phyloP scores from a whole-genome alignment of 2,888 invertebrate genomes.

The Tigriopus californicus region DNA sequence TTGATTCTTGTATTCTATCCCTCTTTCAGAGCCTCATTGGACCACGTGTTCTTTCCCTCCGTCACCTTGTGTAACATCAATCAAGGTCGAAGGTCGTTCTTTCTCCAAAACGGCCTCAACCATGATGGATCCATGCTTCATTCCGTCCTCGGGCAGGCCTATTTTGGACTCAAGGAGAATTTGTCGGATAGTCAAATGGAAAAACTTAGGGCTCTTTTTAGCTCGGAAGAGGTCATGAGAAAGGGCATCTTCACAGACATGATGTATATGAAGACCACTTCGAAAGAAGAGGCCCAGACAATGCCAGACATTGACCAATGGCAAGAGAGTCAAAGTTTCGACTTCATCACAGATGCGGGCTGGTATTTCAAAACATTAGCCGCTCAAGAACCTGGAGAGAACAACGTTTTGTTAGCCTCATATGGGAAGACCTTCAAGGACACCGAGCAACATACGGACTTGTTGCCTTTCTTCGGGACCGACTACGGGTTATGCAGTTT shows the following conservation, averaged over 20 bases:
- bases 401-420: constrained; percentile 1
- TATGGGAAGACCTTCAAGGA: constrained; percentile 6
- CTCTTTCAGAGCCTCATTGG: constrained; percentile 7
- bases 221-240: constrained; percentile 1
- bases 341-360: background rate
- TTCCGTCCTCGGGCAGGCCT: constrained; percentile 3
- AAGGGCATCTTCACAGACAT: constrained; percentile 4
- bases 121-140: background rate
- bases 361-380: constrained; percentile 11
- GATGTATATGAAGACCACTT: constrained; percentile 5
- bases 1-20: background rate
- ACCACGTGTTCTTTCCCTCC: constrained; percentile 10
- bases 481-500: constrained; percentile 7
- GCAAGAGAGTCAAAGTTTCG: background rate
- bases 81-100: constrained; percentile 8
- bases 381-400: constrained; percentile 7
- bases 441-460: background rate
- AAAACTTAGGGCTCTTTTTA: background rate
- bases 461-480: constrained; percentile 4
- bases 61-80: constrained; percentile 9
- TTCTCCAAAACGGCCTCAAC: background rate
- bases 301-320: background rate
- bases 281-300: background rate
- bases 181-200: background rate
- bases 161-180: constrained; percentile 3